Percentiles rank a stretch among this genome's conserved stretches.
These are phyloP conservation scores for Hirundo rustica DNA, from an alignment of 2,797 vertebrate genomes.

Conservation along the genomic window DNA sequence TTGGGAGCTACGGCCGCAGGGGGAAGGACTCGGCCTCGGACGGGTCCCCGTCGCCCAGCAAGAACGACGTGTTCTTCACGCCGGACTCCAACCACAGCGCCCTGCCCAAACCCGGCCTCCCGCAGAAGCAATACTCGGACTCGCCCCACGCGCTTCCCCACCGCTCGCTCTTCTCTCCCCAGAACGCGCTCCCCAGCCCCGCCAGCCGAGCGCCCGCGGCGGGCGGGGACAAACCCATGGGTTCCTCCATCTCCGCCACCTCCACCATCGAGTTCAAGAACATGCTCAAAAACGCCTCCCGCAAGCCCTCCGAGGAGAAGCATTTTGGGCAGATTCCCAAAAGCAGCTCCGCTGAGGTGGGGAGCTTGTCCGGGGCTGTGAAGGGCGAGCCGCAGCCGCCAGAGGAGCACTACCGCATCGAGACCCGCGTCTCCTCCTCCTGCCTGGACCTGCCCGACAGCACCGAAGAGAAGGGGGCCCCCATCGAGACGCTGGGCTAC, in stretches of 20 bases:
- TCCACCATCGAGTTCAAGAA: slow-evolving; percentile 83
- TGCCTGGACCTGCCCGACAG: slow-evolving; percentile 76
- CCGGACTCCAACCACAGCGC: not conserved
- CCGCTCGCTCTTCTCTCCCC: slow-evolving; percentile 73
- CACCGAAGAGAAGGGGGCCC: slow-evolving; percentile 82
- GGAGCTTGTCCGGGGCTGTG: not conserved
- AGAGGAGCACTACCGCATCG: slow-evolving; percentile 88
- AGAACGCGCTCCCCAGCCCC: slow-evolving; percentile 63
- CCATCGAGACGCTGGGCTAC: slow-evolving; percentile 89
- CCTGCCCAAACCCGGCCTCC: not conserved
- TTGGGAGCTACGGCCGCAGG: not conserved
- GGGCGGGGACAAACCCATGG: slow-evolving; percentile 61
- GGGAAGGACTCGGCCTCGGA: not conserved
- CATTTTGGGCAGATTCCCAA: slow-evolving; percentile 70
- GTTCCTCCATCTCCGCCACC: slow-evolving; percentile 74
- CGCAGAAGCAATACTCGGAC: slow-evolving; percentile 78
- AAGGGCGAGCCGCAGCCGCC: slow-evolving; percentile 53
- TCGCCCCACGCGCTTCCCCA: slow-evolving; percentile 71
- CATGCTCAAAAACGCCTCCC: slow-evolving; percentile 82
- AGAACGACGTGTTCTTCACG: not conserved
- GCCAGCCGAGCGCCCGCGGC: slow-evolving; percentile 6
- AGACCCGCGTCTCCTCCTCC: slow-evolving; percentile 89
- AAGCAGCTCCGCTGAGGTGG: slow-evolving; percentile 24
- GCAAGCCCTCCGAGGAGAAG: slow-evolving; percentile 78
- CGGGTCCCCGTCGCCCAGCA: not conserved